Conservation (phyloP, 2,888 invertebrate species). For the Shargacucullia verbasci region DNA sequence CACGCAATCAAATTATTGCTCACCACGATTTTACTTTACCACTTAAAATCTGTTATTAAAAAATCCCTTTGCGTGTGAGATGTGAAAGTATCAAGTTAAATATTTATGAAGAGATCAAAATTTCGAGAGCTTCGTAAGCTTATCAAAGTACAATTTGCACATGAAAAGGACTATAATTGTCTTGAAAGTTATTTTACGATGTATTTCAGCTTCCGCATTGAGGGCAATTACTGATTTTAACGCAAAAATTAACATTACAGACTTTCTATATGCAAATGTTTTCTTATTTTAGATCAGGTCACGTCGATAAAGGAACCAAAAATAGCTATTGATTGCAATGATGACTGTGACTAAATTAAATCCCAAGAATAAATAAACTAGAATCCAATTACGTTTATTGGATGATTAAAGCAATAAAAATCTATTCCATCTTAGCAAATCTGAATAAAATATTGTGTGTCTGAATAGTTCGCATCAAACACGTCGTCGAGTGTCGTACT, state of each 20-base stretch:
- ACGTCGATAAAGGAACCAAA: constrained; percentile 30
- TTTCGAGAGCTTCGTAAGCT: constrained; percentile 64
- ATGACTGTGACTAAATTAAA: constrained; percentile 21
- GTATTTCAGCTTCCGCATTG: constrained; percentile 60
- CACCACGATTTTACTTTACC: constrained; percentile 57
- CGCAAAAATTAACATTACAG: constrained; percentile 64
- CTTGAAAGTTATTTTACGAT: constrained; percentile 79
- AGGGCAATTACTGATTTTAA: constrained; percentile 65
- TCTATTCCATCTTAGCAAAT: constrained; percentile 22
- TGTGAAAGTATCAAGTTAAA: constrained; percentile 76
- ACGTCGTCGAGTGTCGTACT: constrained; percentile 5
- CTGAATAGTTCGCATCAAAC: constrained; percentile 15
- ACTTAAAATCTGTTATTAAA: constrained; percentile 62
- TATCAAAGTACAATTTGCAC: constrained; percentile 71
- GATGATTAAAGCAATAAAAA: constrained; percentile 29
- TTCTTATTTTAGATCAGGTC: constrained; percentile 58
- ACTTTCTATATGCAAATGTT: constrained; percentile 73
- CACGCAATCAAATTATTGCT: constrained; percentile 63
- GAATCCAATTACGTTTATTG: constrained; percentile 37
- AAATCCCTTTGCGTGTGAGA: constrained; percentile 72
- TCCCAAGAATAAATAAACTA: constrained; percentile 9
- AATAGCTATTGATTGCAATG: constrained; percentile 17
- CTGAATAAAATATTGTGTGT: constrained; percentile 20
- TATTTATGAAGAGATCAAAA: constrained; percentile 80
- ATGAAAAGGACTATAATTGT: constrained; percentile 74